These are phyloP conservation scores for Pseudochirops cupreus DNA, from an alignment of 2,797 vertebrate species.

Conservation along the genomic window DNA sequence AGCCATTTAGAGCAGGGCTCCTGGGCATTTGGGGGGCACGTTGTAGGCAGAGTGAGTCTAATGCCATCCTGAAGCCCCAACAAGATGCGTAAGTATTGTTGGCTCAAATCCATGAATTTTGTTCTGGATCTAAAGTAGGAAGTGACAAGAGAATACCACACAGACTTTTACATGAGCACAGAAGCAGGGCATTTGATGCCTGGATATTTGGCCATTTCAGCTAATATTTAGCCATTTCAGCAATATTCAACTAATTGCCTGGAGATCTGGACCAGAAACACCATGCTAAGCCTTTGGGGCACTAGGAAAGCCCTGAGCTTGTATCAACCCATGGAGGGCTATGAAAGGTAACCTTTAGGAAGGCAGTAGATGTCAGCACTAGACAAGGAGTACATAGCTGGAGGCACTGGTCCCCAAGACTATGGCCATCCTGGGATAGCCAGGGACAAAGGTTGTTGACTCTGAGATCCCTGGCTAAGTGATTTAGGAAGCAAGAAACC, in stretches of 20 bases:
- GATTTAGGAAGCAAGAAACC: background rate
- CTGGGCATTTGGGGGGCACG: background rate
- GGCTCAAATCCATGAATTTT: background rate
- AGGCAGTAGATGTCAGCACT: background rate
- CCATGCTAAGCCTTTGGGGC: background rate
- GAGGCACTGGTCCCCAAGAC: background rate
- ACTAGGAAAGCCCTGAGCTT: background rate
- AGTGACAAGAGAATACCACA: background rate
- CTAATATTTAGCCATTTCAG: background rate
- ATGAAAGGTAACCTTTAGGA: background rate
- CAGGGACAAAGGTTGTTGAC: background rate
- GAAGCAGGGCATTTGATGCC: background rate
- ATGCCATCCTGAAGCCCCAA: background rate
- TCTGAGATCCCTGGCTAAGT: background rate
- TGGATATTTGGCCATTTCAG: background rate
- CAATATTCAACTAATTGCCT: background rate
- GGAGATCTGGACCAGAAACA: background rate
- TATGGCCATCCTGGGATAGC: background rate
- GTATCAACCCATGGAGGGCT: background rate
- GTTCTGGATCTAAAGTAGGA: background rate
- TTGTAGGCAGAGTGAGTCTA: background rate
- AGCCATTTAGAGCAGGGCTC: background rate
- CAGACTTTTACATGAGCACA: background rate
- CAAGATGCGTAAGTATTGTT: background rate
- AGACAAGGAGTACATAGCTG: background rate